Evolutionary conservation across 2,888 invertebrate genomes (phyloP).

Genomic region (Scaptomyza parva): DNA sequence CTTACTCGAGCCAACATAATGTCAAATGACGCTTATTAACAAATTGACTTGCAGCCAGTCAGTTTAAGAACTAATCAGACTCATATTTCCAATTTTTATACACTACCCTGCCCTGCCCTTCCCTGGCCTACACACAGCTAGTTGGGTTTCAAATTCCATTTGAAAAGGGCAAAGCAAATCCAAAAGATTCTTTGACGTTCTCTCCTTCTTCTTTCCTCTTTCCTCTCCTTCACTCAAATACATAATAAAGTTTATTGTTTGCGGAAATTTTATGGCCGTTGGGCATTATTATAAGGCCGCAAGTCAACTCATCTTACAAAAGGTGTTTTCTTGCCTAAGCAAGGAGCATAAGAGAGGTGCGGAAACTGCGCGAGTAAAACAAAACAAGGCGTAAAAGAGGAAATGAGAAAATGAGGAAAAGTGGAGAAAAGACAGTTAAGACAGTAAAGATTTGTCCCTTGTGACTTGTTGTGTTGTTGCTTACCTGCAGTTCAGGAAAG

Average conservation of each 20-base stretch:
- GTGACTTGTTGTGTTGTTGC: slow-evolving; percentile 9
- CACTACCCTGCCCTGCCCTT: too few relatives aligned
- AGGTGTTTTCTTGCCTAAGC: slow-evolving; percentile 39
- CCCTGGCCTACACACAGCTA: slow-evolving; percentile 4
- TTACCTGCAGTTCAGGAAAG: slow-evolving; percentile 94
- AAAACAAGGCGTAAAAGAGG: background rate
- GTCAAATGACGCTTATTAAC: background rate
- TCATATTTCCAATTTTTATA: background rate
- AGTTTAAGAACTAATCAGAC: slow-evolving; percentile 14
- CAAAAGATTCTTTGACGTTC: slow-evolving; percentile 21
- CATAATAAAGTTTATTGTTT: slow-evolving; percentile 62
- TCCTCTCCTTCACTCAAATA: slow-evolving; percentile 26
- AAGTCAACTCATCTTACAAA: slow-evolving; percentile 61
- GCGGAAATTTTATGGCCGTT: slow-evolving; percentile 51
- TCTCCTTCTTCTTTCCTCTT: slow-evolving; percentile 12
- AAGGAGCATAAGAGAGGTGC: too few relatives aligned
- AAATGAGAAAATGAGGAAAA: slow-evolving; percentile 10
- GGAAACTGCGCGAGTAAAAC: background rate
- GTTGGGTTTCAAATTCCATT: slow-evolving; percentile 19
- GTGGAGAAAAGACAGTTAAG: too few relatives aligned
- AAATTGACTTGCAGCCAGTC: background rate
- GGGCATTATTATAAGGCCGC: slow-evolving; percentile 51
- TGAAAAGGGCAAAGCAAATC: slow-evolving; percentile 22
- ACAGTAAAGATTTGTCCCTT: slow-evolving; percentile 9
- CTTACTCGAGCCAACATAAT: background rate